phyloP scores from a whole-genome alignment of 35 echinoderm and acorn worm genomes.

The Anneissia japonica region DNA sequence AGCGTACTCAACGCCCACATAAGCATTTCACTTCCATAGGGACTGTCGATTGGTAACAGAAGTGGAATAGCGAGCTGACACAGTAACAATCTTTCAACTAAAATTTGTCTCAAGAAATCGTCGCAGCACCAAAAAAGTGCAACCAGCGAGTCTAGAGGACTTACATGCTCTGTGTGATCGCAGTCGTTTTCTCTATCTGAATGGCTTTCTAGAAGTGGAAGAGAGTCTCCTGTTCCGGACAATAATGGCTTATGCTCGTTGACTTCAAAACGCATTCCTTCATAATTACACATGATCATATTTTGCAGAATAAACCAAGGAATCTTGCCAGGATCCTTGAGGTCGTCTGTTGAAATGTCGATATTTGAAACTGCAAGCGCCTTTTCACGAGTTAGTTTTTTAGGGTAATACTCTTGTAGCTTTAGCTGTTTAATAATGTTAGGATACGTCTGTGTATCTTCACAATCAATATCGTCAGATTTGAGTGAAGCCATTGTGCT shows the following conservation, averaged over 20 bases:
- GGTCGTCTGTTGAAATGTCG: not conserved
- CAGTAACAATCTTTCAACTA: not conserved
- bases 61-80: not conserved
- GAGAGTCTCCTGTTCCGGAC: not conserved
- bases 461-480: no score
- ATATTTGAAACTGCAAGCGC: not conserved
- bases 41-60: not conserved
- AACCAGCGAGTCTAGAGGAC: not conserved
- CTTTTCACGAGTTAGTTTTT: not conserved
- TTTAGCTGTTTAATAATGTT: not conserved
- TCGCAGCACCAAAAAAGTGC: not conserved
- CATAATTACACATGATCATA: not conserved
- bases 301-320: not conserved
- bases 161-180: not conserved
- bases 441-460: no score
- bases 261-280: not conserved
- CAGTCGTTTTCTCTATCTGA: not conserved
- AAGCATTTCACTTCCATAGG: not conserved
- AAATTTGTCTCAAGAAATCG: not conserved
- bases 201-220: not conserved
- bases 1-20: not conserved
- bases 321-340: not conserved
- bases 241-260: not conserved
- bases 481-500: no score
- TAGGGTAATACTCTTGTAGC: not conserved